Conservation (phyloP, 1,140 invertebrate species). For the Micrasema longulum region DNA sequence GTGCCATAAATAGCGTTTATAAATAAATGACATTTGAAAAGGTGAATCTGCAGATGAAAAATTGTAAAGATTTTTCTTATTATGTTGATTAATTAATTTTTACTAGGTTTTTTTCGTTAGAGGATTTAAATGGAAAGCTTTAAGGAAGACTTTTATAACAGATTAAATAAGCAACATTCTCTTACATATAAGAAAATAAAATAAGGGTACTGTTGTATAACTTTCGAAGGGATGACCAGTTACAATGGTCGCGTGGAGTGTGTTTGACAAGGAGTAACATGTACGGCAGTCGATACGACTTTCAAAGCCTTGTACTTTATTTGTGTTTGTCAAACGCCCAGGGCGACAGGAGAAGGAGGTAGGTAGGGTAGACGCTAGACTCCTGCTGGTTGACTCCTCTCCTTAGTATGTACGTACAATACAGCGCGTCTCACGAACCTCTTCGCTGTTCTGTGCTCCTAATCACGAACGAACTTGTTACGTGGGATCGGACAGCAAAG, state of each 20-base stretch:
- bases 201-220: too few species aligned
- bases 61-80: too few species aligned
- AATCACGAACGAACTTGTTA: constrained; percentile 26
- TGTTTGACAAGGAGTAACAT: constrained; percentile 50
- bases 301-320: constrained; percentile 44
- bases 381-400: neutral
- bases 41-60: too few species aligned
- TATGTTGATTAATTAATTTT: constrained; percentile 1
- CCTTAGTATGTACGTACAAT: neutral
- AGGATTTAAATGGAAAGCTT: neutral
- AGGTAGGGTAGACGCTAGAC: constrained; percentile 11
- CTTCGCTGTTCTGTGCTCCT: constrained; percentile 25
- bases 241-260: constrained; percentile 39
- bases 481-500: constrained; percentile 12
- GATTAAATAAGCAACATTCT: constrained; percentile 20
- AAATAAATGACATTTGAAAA: too few species aligned
- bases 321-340: constrained; percentile 51
- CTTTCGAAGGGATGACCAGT: constrained; percentile 20
- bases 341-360: constrained; percentile 46
- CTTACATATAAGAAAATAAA: neutral
- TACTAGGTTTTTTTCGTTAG: neutral
- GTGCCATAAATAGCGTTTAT: too few species aligned
- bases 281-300: constrained; percentile 36
- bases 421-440: constrained; percentile 8
- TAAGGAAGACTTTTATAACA: neutral